Conservation (phyloP, 1,140 invertebrate genomes). For the Drosophila kanapiae region DNA sequence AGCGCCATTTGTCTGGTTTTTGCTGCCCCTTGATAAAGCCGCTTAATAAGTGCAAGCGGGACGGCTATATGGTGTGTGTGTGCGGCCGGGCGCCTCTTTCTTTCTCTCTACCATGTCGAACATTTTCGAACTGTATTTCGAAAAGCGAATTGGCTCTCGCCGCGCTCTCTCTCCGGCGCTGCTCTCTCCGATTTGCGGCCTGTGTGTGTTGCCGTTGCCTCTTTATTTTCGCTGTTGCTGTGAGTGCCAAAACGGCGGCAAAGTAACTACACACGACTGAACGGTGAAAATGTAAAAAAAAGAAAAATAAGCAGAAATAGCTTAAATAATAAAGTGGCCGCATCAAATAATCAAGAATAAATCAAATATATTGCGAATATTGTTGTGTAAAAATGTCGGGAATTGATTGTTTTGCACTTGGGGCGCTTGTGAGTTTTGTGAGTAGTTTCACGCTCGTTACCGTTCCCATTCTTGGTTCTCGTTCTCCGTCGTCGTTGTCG, state of each 20-base stretch:
- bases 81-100: slow-evolving; percentile 14
- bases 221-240: slow-evolving; percentile 65
- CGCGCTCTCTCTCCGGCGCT: slow-evolving; percentile 18
- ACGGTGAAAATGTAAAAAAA: slow-evolving; percentile 35
- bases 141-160: slow-evolving; percentile 39
- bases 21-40: slow-evolving; percentile 30
- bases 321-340: slow-evolving; percentile 35
- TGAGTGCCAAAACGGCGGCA: slow-evolving; percentile 80
- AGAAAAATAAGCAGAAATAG: slow-evolving; percentile 46
- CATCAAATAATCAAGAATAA: slow-evolving; percentile 56
- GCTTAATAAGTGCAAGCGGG: slow-evolving; percentile 43
- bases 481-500: not conserved
- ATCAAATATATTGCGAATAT: slow-evolving; percentile 32
- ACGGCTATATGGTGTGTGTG: slow-evolving; percentile 41
- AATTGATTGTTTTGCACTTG: slow-evolving; percentile 50
- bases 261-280: slow-evolving; percentile 69
- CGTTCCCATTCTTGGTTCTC: slow-evolving; percentile 4
- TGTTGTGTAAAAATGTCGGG: slow-evolving; percentile 21
- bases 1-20: slow-evolving; percentile 41
- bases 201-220: slow-evolving; percentile 24
- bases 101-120: slow-evolving; percentile 16
- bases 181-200: slow-evolving; percentile 40
- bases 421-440: slow-evolving; percentile 13
- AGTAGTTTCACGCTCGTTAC: slow-evolving; percentile 2
- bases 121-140: slow-evolving; percentile 77